Evolutionary conservation across 1,140 invertebrate species (phyloP).

Genomic region (Monomorium pharaonis): DNA sequence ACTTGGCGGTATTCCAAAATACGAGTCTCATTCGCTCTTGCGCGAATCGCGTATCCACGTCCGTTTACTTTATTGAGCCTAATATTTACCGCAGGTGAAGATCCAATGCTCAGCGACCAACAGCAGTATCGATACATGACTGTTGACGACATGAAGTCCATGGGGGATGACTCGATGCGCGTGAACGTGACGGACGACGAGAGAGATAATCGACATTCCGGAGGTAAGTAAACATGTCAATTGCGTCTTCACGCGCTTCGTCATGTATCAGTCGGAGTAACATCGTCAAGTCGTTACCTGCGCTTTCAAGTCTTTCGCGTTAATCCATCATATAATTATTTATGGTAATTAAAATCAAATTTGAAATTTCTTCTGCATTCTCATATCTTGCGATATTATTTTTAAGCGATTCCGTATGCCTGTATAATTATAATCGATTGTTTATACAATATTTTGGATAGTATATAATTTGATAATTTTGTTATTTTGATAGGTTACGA

Average conservation of each 20-base stretch:
- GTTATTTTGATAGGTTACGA: not conserved
- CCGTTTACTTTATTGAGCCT: not conserved
- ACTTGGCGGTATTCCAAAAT: slow-evolving; percentile 23
- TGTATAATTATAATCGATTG: not conserved
- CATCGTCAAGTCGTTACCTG: not conserved
- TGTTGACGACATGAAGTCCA: slow-evolving; percentile 92
- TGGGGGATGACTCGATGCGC: slow-evolving; percentile 91
- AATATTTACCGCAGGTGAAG: slow-evolving; percentile 88
- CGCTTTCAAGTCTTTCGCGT: not conserved
- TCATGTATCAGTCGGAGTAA: not conserved
- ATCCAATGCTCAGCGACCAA: slow-evolving; percentile 91
- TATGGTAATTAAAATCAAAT: not conserved
- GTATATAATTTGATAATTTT: slow-evolving; percentile 1
- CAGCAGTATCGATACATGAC: slow-evolving; percentile 96
- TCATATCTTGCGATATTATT: not conserved
- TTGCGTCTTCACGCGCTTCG: not conserved
- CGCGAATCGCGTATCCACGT: not conserved
- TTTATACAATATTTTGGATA: not conserved
- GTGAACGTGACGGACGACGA: slow-evolving; percentile 91
- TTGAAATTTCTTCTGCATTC: not conserved
- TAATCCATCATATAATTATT: too few relatives aligned
- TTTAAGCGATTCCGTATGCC: not conserved
- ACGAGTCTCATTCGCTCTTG: not conserved
- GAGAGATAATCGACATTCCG: slow-evolving; percentile 85
- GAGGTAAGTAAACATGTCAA: slow-evolving; percentile 74